A percentile compares a stretch with the other conserved stretches of the same genome.
Conservation (phyloP, 1,140 invertebrate species). For the Plectus sambesii region DNA sequence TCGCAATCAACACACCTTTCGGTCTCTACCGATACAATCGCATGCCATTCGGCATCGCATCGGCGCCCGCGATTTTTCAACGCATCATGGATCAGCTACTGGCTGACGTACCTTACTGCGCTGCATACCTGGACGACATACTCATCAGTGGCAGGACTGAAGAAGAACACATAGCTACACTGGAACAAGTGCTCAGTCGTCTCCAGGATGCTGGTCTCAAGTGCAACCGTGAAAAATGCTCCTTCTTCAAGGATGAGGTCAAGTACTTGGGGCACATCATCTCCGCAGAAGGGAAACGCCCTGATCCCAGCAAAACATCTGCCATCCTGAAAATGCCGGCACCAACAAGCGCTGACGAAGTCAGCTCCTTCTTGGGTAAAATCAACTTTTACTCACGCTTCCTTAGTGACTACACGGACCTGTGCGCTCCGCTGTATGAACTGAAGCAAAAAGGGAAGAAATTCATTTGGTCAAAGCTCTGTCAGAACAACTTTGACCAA, state of each 20-base stretch:
- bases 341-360: slow-evolving; percentile 16
- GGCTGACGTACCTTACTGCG: slow-evolving; percentile 23
- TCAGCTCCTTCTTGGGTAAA: slow-evolving; percentile 31
- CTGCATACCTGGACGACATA: slow-evolving; percentile 24
- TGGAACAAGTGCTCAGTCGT: slow-evolving; percentile 11
- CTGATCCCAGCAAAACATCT: slow-evolving; percentile 23
- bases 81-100: slow-evolving; percentile 47
- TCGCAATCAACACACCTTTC: no score
- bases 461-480: slow-evolving; percentile 20
- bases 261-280: slow-evolving; percentile 27
- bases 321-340: slow-evolving; percentile 28
- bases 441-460: slow-evolving; percentile 29
- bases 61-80: slow-evolving; percentile 50
- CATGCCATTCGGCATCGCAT: slow-evolving; percentile 49
- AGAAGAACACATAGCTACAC: slow-evolving; percentile 10
- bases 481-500: slow-evolving; percentile 13
- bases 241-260: slow-evolving; percentile 19
- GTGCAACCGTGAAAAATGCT: slow-evolving; percentile 26
- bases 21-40: slow-evolving; percentile 46
- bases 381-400: slow-evolving; percentile 30
- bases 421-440: slow-evolving; percentile 27
- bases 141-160: slow-evolving; percentile 7
- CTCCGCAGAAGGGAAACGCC: slow-evolving; percentile 18
- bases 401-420: slow-evolving; percentile 10
- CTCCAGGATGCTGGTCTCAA: slow-evolving; percentile 15